phyloP scores from a whole-genome alignment of 2,888 invertebrate genomes.

The Cephalotes varians region DNA sequence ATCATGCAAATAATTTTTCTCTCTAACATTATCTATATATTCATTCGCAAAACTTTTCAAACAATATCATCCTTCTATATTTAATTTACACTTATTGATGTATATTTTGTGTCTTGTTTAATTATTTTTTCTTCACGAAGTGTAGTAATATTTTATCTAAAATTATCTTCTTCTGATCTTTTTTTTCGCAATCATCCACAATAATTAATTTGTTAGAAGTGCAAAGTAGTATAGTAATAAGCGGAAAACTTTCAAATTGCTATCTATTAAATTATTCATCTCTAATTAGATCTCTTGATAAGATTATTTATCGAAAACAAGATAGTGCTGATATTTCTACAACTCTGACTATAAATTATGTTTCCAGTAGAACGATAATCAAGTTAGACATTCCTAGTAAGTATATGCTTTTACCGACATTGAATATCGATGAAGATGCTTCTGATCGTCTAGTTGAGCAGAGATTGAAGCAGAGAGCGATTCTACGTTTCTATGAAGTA shows the following conservation, averaged over 20 bases:
- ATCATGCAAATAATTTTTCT: too few relatives aligned
- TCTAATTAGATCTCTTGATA: constrained; percentile 59
- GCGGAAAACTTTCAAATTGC: background rate
- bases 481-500: constrained; percentile 76
- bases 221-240: background rate
- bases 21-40: too few relatives aligned
- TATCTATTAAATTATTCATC: constrained; percentile 57
- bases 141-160: background rate
- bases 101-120: background rate
- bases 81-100: background rate
- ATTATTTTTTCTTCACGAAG: background rate
- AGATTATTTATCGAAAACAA: constrained; percentile 43
- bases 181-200: background rate
- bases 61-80: too few relatives aligned
- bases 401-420: constrained; percentile 45
- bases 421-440: constrained; percentile 58
- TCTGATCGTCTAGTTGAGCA: constrained; percentile 60
- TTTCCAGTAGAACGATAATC: constrained; percentile 61
- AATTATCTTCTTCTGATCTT: background rate
- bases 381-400: constrained; percentile 61
- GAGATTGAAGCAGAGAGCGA: constrained; percentile 69
- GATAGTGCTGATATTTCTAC: constrained; percentile 50
- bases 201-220: constrained; percentile 2
- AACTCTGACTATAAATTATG: constrained; percentile 49
- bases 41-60: too few relatives aligned